Evolutionary conservation across 2,797 vertebrate species (phyloP).

Genomic region (Leucoraja ocellata): DNA sequence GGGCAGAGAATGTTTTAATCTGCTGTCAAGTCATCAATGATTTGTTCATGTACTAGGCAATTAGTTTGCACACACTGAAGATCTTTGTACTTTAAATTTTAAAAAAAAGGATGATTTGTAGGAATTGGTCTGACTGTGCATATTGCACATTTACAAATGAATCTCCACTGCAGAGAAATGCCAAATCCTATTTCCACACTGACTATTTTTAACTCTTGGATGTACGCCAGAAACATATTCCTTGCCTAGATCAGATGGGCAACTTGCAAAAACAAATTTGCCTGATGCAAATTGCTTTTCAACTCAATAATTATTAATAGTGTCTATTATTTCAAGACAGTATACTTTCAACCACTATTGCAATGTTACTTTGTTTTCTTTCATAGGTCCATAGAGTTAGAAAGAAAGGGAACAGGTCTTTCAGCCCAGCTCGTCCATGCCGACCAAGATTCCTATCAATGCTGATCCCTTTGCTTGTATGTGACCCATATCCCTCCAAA

Average conservation of each 20-base stretch:
- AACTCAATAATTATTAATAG: not conserved
- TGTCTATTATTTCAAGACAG: not conserved
- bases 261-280: not conserved
- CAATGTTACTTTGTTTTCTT: not conserved
- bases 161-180: not conserved
- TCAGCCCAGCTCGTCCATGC: no score
- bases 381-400: no score
- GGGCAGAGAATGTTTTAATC: not conserved
- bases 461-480: no score
- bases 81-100: not conserved
- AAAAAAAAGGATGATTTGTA: not conserved
- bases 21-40: not conserved
- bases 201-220: not conserved
- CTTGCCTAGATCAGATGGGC: not conserved
- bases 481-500: no score
- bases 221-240: not conserved
- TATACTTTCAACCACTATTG: not conserved
- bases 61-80: not conserved
- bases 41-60: not conserved
- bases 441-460: no score
- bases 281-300: not conserved
- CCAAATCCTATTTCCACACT: not conserved
- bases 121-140: not conserved
- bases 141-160: not conserved
- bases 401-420: no score